These are phyloP conservation scores for Sebastes elongatus DNA, from an alignment of 2,797 vertebrate genomes.

Conservation along the genomic window DNA sequence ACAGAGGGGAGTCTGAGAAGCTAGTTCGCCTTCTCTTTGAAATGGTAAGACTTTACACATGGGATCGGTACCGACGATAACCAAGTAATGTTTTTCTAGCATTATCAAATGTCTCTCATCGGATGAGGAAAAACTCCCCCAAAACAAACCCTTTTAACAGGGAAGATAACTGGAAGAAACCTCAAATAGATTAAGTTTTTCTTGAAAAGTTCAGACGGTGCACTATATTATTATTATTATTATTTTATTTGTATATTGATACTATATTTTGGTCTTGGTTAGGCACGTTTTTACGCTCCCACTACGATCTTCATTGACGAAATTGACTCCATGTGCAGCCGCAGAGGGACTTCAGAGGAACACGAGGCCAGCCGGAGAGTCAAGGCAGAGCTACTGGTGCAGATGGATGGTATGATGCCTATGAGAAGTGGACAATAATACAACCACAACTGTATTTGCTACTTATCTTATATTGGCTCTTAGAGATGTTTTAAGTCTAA, in stretches of 20 bases:
- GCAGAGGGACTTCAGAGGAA: slow-evolving; percentile 96
- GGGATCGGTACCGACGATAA: neutral
- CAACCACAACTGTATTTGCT: neutral
- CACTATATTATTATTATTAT: too few relatives aligned
- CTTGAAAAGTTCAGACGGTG: too few relatives aligned
- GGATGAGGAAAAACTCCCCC: too few relatives aligned
- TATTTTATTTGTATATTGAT: neutral
- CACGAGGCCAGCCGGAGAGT: slow-evolving; percentile 97
- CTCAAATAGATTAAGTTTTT: too few relatives aligned
- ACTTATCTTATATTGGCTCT: neutral
- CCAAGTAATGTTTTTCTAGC: neutral
- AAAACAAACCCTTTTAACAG: too few relatives aligned
- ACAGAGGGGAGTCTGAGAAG: slow-evolving; percentile 98
- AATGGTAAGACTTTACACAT: slow-evolving; percentile 86
- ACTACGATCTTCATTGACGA: slow-evolving; percentile 99
- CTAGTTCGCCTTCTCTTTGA: slow-evolving; percentile 97
- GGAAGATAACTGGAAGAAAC: too few relatives aligned
- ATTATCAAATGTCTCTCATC: neutral
- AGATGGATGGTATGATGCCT: slow-evolving; percentile 93
- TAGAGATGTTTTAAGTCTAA: neutral
- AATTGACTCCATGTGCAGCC: slow-evolving; percentile 98
- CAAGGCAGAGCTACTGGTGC: slow-evolving; percentile 96
- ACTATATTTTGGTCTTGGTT: neutral
- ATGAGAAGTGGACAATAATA: neutral
- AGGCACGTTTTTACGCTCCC: slow-evolving; percentile 97